These are phyloP conservation scores for Thereva unica DNA, from an alignment of 2,888 invertebrate genomes.

Conservation along the genomic window DNA sequence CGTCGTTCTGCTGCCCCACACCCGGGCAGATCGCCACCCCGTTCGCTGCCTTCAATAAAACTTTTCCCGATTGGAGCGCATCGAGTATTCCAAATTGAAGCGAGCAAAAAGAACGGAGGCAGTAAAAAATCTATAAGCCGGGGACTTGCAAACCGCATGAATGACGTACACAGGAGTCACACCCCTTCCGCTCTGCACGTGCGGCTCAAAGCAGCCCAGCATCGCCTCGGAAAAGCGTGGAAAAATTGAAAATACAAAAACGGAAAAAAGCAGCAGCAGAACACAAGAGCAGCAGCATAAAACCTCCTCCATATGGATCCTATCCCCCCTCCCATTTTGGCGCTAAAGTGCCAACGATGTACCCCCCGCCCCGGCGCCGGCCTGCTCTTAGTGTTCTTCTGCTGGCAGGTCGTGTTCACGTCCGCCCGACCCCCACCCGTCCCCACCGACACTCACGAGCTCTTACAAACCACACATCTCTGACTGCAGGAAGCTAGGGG, in stretches of 20 bases:
- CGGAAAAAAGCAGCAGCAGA: neutral
- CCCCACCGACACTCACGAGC: constrained; percentile 2
- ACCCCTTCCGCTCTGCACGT: no score
- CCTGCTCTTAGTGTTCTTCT: constrained; percentile 5
- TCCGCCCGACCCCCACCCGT: neutral
- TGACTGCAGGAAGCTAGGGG: neutral
- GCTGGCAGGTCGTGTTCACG: constrained; percentile 2
- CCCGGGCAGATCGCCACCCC: no score
- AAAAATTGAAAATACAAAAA: constrained; percentile 8
- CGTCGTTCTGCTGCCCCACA: no score
- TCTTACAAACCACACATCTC: neutral
- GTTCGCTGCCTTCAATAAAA: no score
- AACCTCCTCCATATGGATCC: constrained; percentile 3
- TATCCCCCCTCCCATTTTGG: constrained; percentile 9
- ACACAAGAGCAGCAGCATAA: neutral
- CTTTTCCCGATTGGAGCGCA: no score
- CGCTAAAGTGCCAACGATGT: constrained; percentile 28
- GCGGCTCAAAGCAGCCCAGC: no score
- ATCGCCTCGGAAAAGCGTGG: constrained; percentile 1
- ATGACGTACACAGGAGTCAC: no score
- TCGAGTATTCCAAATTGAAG: no score
- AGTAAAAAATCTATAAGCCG: no score
- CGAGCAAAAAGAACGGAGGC: no score
- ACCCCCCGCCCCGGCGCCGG: neutral
- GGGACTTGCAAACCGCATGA: no score